A percentile compares a stretch with the other conserved stretches of the same genome.
phyloP scores from a whole-genome alignment of 2,797 vertebrate species.

The Hyperoplus immaculatus region DNA sequence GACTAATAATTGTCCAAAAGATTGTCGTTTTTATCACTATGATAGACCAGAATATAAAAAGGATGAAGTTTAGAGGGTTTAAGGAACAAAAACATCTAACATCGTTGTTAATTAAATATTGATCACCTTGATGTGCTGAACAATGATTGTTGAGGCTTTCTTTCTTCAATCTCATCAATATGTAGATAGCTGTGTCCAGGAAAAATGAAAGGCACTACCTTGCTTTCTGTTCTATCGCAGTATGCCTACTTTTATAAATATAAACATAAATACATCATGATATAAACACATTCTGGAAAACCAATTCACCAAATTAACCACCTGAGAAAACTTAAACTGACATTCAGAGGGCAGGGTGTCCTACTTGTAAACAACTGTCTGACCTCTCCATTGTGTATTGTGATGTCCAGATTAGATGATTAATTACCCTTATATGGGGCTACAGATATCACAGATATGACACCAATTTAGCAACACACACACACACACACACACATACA shows the following conservation, averaged over 20 bases:
- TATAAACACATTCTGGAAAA: neutral
- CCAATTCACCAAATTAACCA: neutral
- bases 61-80: neutral
- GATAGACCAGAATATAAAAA: neutral
- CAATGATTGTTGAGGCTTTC: neutral
- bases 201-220: neutral
- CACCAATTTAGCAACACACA: conserved; percentile 46
- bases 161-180: no score
- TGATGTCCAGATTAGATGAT: conserved; percentile 63
- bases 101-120: no score
- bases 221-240: neutral
- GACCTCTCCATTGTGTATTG: conserved; percentile 52
- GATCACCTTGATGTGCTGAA: neutral
- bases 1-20: neutral
- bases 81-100: neutral
- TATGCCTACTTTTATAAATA: neutral
- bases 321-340: conserved; percentile 25
- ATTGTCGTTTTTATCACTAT: neutral
- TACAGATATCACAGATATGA: conserved; percentile 47
- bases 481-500: conserved; percentile 5
- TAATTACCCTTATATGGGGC: conserved; percentile 53
- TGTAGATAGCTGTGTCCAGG: no score
- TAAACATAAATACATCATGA: neutral
- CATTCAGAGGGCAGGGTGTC: conserved; percentile 56
- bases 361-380: conserved; percentile 64